Percentiles rank a stretch among this genome's conserved stretches.
Conservation (phyloP, 2,888 invertebrate genomes). For the Bellardia bayeri region DNA sequence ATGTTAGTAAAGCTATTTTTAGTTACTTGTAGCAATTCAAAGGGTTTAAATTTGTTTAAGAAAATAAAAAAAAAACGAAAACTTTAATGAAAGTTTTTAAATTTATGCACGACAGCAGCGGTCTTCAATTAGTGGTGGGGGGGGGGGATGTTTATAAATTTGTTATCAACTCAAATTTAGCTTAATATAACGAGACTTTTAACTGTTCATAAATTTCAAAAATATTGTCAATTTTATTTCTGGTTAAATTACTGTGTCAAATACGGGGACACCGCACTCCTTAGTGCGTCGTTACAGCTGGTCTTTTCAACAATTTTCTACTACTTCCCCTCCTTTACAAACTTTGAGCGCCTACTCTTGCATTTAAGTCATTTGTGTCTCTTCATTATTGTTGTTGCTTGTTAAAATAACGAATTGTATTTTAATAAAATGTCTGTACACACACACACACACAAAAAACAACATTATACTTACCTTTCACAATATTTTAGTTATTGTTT, state of each 20-base stretch:
- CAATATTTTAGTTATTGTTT: background rate
- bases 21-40: background rate
- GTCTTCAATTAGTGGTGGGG: background rate
- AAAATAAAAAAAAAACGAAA: background rate
- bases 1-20: slow-evolving; percentile 7
- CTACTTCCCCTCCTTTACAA: background rate
- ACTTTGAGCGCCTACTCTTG: background rate
- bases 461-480: background rate
- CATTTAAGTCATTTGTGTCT: background rate
- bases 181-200: too few species aligned
- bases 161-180: too few species aligned
- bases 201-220: too few species aligned
- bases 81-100: background rate
- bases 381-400: background rate
- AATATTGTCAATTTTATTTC: too few species aligned
- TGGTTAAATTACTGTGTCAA: too few species aligned
- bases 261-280: too few species aligned
- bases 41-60: too few species aligned
- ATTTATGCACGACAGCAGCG: slow-evolving; percentile 7
- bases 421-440: slow-evolving; percentile 9
- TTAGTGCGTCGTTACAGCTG: too few species aligned
- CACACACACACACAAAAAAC: background rate
- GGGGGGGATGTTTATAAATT: background rate
- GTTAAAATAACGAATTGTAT: slow-evolving; percentile 34
- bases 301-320: too few species aligned